phyloP scores from a whole-genome alignment of 2,113 vertebrate species.

The Onychostoma macrolepis region DNA sequence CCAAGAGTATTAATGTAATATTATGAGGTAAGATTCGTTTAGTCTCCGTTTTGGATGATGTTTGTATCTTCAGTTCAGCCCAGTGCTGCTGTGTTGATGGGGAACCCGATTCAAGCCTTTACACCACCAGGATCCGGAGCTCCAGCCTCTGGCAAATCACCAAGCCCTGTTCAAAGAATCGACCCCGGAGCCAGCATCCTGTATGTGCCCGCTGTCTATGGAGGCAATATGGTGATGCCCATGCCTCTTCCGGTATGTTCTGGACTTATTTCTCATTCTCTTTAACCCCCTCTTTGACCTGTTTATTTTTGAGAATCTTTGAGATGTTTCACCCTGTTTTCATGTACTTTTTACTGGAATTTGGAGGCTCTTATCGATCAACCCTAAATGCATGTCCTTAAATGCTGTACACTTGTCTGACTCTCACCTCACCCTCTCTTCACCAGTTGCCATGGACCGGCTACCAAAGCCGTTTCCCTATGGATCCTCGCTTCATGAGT shows the following conservation, averaged over 20 bases:
- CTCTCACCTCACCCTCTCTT: neutral
- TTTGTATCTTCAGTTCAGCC: conserved; percentile 84
- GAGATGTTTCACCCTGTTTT: neutral
- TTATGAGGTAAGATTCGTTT: neutral
- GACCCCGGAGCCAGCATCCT: conserved; percentile 97
- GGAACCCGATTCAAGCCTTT: conserved; percentile 94
- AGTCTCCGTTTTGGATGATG: conserved; percentile 42
- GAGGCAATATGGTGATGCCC: conserved; percentile 99
- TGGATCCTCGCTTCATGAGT: conserved; percentile 95
- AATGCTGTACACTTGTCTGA: neutral
- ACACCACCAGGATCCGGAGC: conserved; percentile 88
- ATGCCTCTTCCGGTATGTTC: conserved; percentile 95
- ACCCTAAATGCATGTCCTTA: neutral
- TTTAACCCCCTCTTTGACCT: neutral
- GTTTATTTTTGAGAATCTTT: neutral
- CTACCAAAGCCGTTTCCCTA: conserved; percentile 96
- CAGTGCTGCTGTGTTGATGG: conserved; percentile 92
- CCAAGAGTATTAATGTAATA: neutral
- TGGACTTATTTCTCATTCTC: neutral
- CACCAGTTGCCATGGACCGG: conserved; percentile 91
- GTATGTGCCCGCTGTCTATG: conserved; percentile 97
- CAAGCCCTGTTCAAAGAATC: conserved; percentile 97
- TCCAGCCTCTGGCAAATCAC: conserved; percentile 91
- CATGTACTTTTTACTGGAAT: neutral
- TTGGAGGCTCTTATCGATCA: neutral